Evolutionary conservation across 2,113 vertebrate species (phyloP), one percentile per base, ranked within the genome.

Genomic region (Prinia subflava): DNA sequence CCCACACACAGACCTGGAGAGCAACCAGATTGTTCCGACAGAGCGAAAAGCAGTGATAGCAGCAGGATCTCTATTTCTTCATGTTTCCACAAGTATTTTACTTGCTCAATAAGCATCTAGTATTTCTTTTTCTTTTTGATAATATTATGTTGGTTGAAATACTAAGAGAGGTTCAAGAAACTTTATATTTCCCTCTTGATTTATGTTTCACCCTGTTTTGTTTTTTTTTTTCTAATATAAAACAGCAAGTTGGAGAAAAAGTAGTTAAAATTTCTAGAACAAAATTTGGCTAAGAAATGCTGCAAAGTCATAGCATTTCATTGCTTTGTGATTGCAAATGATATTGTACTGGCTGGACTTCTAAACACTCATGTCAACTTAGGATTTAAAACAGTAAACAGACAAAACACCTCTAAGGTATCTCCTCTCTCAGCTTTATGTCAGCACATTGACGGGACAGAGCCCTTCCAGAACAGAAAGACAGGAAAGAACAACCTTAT

Each of bases 21-120:
- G 23, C 49, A 68, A 15, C 15, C 2, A 0, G 3, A 41, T 4
- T 0, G 0, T 18, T 53, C 52, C 8, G 14, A 42, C 0, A 2
- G 31, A 84, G 42, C 0, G 6, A 20, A 49, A 79, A n/a, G 23
- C 42, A 74, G 12, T 1, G 11, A 55, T 10, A 60, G 31, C 9
- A 71, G 44, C 13, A 25, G 0, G 0, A 44, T 18, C 21, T 50
- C 47, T 17, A 10, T 21, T 41, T 68, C 24, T 27, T 28, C 12
- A 1, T 10, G 11, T 20, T 67, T 56, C 30, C 39, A 37, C 19
- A 15, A 46, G 28, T 17, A 19, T 39, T 69, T 33, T 20, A 67
- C 35, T 59, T 9, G 3, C 14, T 81, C 7, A 6, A 11, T 44
- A 87, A 42, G 33, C 6, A 83, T 10, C 7, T 46, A 77, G 19